A percentile compares a stretch with the other conserved stretches of the same genome.
Evolutionary conservation across 2,113 vertebrate species (phyloP).

Genomic region (Rutilus rutilus): DNA sequence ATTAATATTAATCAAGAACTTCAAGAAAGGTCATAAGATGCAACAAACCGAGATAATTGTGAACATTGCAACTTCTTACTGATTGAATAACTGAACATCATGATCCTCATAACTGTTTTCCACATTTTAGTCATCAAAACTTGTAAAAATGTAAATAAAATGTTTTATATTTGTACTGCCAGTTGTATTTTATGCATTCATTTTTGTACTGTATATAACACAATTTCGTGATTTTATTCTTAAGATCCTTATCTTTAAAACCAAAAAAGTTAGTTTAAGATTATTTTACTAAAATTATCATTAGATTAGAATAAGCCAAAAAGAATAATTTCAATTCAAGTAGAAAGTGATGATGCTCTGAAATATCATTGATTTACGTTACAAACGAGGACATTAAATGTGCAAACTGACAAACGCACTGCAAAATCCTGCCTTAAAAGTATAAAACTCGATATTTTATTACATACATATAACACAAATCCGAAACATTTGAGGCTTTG

Average conservation of each 20-base stretch:
- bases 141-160: background rate
- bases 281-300: background rate
- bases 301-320: background rate
- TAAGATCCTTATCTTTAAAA: background rate
- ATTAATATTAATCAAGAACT: background rate
- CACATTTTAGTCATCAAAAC: background rate
- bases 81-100: background rate
- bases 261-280: background rate
- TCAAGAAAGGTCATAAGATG: background rate
- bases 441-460: background rate
- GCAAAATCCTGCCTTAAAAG: background rate
- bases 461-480: background rate
- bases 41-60: background rate
- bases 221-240: background rate
- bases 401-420: background rate
- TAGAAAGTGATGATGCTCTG: background rate
- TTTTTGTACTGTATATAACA: background rate
- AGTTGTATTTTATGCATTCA: background rate
- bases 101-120: background rate
- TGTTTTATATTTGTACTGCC: background rate
- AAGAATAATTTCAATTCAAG: background rate
- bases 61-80: background rate
- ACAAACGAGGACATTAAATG: background rate
- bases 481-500: background rate
- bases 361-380: background rate